These are phyloP conservation scores for Menidia beryllina DNA, from an alignment of 2,113 vertebrate species.

Conservation along the genomic window DNA sequence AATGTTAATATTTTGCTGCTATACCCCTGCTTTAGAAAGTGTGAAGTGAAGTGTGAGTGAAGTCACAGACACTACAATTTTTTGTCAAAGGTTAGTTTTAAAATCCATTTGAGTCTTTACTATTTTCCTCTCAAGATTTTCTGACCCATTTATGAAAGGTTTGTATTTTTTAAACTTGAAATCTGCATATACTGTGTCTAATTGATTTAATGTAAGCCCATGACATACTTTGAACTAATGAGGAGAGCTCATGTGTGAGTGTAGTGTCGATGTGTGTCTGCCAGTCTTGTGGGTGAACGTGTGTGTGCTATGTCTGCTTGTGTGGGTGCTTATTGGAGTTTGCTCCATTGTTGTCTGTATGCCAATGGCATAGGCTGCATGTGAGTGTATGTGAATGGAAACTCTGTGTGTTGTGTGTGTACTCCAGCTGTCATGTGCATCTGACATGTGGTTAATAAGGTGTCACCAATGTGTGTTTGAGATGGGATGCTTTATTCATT, in stretches of 20 bases:
- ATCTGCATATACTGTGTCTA: constrained; percentile 32
- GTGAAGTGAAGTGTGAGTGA: too few relatives aligned
- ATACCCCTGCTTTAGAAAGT: too few relatives aligned
- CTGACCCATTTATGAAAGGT: constrained; percentile 1
- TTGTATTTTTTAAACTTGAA: constrained; percentile 25
- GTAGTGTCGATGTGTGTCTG: constrained; percentile 25
- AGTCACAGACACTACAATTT: too few relatives aligned
- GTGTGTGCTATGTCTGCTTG: constrained; percentile 2
- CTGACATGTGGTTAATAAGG: constrained; percentile 82
- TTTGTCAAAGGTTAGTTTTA: too few relatives aligned
- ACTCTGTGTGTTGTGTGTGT: constrained; percentile 17
- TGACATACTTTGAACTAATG: constrained; percentile 59
- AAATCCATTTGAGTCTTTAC: background rate
- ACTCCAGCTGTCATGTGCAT: constrained; percentile 74
- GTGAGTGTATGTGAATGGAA: constrained; percentile 15
- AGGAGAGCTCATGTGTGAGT: constrained; percentile 36
- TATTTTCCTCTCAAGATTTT: constrained; percentile 3
- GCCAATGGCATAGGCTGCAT: constrained; percentile 3
- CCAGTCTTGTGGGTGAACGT: constrained; percentile 7
- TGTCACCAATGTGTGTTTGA: constrained; percentile 81
- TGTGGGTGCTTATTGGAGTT: constrained; percentile 4
- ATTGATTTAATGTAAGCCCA: constrained; percentile 41
- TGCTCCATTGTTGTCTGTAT: constrained; percentile 33
- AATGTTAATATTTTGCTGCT: too few relatives aligned
- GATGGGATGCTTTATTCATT: constrained; percentile 80